A percentile compares a stretch with the other conserved stretches of the same genome.
These are phyloP conservation scores for Steinernema hermaphroditum DNA, from an alignment of 2,888 invertebrate species.

Conservation along the genomic window DNA sequence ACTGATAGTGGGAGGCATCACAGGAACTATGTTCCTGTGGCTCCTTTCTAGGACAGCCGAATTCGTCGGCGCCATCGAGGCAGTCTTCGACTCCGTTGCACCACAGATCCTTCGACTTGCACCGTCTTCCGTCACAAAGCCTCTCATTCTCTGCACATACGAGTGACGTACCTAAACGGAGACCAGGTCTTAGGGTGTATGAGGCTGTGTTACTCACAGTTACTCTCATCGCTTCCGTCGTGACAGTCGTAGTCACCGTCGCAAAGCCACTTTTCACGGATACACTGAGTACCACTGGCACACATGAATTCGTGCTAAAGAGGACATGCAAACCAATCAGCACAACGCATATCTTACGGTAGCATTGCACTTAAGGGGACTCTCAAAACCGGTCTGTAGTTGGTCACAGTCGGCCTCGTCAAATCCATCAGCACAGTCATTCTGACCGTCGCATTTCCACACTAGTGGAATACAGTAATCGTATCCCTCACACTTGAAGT, in stretches of 20 bases:
- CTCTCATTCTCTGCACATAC: neutral
- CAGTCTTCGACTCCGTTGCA: constrained; percentile 36
- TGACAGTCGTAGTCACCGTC: constrained; percentile 35
- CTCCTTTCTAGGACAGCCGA: neutral
- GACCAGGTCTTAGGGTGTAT: neutral
- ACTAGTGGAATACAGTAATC: neutral
- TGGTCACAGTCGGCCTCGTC: neutral
- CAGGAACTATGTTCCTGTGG: neutral
- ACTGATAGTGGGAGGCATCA: neutral
- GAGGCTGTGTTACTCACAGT: constrained; percentile 28
- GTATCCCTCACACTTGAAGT: neutral
- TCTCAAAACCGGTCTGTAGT: neutral
- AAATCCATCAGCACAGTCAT: neutral
- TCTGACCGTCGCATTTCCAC: neutral
- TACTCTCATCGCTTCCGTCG: constrained; percentile 32
- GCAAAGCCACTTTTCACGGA: constrained; percentile 18
- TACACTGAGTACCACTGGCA: constrained; percentile 13
- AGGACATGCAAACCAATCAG: neutral
- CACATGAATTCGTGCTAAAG: constrained; percentile 2
- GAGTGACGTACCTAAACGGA: neutral
- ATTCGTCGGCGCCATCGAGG: constrained; percentile 32
- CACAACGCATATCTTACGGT: neutral
- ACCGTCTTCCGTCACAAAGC: neutral
- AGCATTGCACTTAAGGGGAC: neutral
- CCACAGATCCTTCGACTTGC: constrained; percentile 28